A percentile compares a stretch with the other conserved stretches of the same genome.
phyloP scores from a whole-genome alignment of 2,888 invertebrate genomes.

The Archips crataeganus region DNA sequence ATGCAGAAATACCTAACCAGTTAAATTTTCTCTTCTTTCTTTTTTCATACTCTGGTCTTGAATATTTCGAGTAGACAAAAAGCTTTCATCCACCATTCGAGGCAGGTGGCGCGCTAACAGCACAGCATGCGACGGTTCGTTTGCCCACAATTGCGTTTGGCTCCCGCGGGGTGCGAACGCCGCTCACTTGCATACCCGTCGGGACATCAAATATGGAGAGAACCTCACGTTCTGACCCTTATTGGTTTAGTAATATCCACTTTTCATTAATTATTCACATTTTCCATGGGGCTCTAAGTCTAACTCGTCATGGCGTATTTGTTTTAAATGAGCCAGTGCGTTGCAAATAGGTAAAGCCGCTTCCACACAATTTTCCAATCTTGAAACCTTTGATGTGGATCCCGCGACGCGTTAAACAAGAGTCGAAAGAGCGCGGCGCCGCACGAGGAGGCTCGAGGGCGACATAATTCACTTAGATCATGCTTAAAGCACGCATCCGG shows the following conservation, averaged over 20 bases:
- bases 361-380: slow-evolving; percentile 60
- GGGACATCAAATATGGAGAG: slow-evolving; percentile 48
- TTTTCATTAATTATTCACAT: neutral
- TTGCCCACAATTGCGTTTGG: slow-evolving; percentile 80
- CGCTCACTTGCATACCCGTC: slow-evolving; percentile 48
- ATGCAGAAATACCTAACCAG: neutral
- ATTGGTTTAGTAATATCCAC: neutral
- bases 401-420: slow-evolving; percentile 78
- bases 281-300: neutral
- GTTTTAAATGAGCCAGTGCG: neutral
- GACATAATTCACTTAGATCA: slow-evolving; percentile 80
- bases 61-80: slow-evolving; percentile 32
- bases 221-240: slow-evolving; percentile 2
- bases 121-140: slow-evolving; percentile 75
- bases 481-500: slow-evolving; percentile 69
- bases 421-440: slow-evolving; percentile 60
- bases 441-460: slow-evolving; percentile 56
- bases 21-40: neutral
- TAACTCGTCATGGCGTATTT: neutral
- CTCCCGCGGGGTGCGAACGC: slow-evolving; percentile 55
- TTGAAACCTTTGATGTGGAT: slow-evolving; percentile 71
- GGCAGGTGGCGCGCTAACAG: slow-evolving; percentile 71
- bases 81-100: slow-evolving; percentile 50
- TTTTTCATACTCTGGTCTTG: neutral
- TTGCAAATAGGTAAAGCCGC: slow-evolving; percentile 45